Conservation (phyloP, 2,113 vertebrate genomes). For the Cephalopterus ornatus region DNA sequence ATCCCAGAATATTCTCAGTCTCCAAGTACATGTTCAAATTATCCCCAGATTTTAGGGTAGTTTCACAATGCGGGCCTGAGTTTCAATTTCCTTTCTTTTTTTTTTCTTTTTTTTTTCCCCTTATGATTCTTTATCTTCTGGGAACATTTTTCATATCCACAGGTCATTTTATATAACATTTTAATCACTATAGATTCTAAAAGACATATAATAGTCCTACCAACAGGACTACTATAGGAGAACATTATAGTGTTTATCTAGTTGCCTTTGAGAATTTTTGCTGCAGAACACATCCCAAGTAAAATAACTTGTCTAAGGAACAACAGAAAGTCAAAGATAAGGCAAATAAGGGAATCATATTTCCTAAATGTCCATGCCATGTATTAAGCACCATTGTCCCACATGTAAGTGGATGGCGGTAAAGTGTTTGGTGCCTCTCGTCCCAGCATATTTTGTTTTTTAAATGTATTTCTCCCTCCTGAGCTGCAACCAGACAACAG, state of each 20-base stretch:
- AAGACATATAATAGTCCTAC: not conserved
- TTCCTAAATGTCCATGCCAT: not conserved
- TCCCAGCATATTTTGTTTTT: not conserved
- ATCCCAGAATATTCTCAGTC: not conserved
- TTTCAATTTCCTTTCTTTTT: not conserved
- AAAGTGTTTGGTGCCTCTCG: not conserved
- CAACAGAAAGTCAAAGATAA: not conserved
- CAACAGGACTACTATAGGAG: too few relatives aligned
- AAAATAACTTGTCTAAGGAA: not conserved
- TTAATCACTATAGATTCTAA: not conserved
- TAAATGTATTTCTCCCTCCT: not conserved
- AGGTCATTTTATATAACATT: not conserved
- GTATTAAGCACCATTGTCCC: not conserved
- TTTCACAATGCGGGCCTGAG: not conserved
- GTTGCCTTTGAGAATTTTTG: not conserved
- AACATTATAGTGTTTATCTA: not conserved
- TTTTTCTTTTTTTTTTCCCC: not conserved
- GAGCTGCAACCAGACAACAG: not conserved
- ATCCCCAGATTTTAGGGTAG: not conserved
- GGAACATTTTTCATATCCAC: not conserved
- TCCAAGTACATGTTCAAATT: not conserved
- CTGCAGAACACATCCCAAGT: not conserved
- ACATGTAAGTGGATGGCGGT: not conserved
- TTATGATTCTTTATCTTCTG: not conserved
- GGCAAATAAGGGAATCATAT: not conserved